A percentile compares a stretch with the other conserved stretches of the same genome.
These are phyloP conservation scores for Tympanoctomys barrerae DNA, from an alignment of 2,797 vertebrate genomes.

Conservation along the genomic window DNA sequence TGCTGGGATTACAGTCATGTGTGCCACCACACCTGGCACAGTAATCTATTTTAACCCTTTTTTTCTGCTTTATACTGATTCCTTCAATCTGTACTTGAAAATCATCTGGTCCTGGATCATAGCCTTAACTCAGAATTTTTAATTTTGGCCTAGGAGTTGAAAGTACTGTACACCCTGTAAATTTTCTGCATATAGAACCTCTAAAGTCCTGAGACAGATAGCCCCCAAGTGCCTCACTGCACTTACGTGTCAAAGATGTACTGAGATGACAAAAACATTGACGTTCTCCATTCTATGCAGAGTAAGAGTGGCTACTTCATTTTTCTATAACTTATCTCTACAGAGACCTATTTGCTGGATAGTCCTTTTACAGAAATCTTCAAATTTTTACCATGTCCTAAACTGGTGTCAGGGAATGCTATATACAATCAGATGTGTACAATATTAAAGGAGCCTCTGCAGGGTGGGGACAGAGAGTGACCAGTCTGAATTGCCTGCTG, in stretches of 20 bases:
- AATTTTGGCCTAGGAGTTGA: neutral
- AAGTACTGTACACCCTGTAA: neutral
- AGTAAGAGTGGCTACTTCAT: neutral
- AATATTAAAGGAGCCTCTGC: neutral
- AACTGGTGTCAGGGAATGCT: neutral
- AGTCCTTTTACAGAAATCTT: neutral
- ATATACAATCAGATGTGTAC: neutral
- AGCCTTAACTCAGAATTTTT: constrained; percentile 11
- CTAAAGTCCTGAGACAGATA: neutral
- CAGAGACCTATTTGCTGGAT: neutral
- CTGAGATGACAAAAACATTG: neutral
- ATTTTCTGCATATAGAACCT: neutral
- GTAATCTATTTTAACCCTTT: neutral
- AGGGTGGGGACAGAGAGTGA: neutral
- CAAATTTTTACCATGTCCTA: constrained; percentile 29
- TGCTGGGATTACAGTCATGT: too few relatives aligned
- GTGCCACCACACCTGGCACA: too few relatives aligned
- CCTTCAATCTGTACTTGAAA: neutral
- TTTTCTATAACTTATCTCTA: neutral
- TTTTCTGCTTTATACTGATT: neutral
- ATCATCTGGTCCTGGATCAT: neutral
- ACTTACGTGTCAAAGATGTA: neutral
- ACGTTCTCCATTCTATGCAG: neutral
- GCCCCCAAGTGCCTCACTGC: neutral
- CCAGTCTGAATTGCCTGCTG: neutral